Base-by-base conservation (phyloP, 2,113 vertebrate species). In the Pangasianodon hypophthalmus region DNA sequence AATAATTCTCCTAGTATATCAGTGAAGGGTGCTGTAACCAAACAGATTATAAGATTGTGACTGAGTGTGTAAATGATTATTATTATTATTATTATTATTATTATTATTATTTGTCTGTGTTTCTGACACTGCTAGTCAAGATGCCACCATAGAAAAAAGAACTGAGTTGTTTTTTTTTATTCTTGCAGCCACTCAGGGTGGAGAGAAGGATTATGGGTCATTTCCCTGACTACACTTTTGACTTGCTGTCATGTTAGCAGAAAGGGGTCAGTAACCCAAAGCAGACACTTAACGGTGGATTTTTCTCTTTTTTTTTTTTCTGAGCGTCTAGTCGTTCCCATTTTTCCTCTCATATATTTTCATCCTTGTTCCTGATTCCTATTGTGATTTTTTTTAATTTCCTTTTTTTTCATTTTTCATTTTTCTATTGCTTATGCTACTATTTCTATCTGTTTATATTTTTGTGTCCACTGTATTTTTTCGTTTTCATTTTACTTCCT, bases 171-270 rank as follows among this genome's bases (percentile, higher is more conserved):
- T 81, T 82, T 37, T 37, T 37, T 37, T 82, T 82, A 32, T n/a
- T 82, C n/a, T 32, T 54, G 48, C 80, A 37, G 2, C 32, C n/a
- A 84, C 89, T 92, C 88, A 93, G 94, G 93, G 91, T 92, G 93
- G 91, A 86, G 90, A 90, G 88, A 89, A 71, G 73, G 90, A 93
- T 94, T 91, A 90, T 93, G 89, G 92, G 93, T 93, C 94, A 93
- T 87, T 88, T 92, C 56, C 48, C 89, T 92, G 92, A 91, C 73
- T 82, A 90, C 92, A 88, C 92, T 93, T 86, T 91, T 91, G 92
- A 93, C 94, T 93, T 90, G 93, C 95, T 94, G 92, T 91, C 88
- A n/a, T 44, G 88, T 92, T 93, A 90, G 88, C 91, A 91, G 88
- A 67, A 62, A 84, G 18, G 60, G 86, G n/a, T 85, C 54, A 86